A percentile compares a stretch with the other conserved stretches of the same genome.
phyloP scores from a whole-genome alignment of 2,113 vertebrate species.

The Callorhinus ursinus region DNA sequence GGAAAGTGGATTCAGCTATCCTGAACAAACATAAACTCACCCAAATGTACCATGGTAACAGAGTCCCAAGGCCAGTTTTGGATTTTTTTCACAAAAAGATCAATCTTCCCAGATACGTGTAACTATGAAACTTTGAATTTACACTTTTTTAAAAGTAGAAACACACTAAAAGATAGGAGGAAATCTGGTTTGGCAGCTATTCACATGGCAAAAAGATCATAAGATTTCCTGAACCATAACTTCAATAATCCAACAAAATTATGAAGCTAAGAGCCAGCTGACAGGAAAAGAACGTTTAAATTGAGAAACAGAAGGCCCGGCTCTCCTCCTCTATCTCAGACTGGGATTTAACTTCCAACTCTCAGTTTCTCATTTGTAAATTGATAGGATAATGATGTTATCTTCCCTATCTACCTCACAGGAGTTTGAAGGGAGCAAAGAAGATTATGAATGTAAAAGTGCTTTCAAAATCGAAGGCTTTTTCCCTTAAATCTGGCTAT shows the following conservation, averaged over 20 bases:
- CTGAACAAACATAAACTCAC: not conserved
- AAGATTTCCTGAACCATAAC: not conserved
- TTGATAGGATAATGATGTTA: not conserved
- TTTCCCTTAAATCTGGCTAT: not conserved
- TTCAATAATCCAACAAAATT: constrained; percentile 8
- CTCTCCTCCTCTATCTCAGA: not conserved
- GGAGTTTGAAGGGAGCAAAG: not conserved
- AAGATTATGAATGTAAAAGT: not conserved
- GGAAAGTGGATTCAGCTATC: not conserved
- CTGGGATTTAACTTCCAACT: not conserved
- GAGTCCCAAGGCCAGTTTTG: not conserved
- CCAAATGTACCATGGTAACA: not conserved
- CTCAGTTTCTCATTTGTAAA: constrained; percentile 32
- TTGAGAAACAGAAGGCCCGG: not conserved
- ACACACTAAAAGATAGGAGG: not conserved
- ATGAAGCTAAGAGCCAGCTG: not conserved
- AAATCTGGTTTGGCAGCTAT: not conserved
- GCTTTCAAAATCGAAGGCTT: constrained; percentile 19
- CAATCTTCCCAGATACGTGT: not conserved
- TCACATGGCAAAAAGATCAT: constrained; percentile 17
- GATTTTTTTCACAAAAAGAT: not conserved
- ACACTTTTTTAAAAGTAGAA: not conserved
- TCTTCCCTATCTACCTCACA: not conserved
- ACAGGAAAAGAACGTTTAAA: not conserved
- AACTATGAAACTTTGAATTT: constrained; percentile 34